A percentile compares a stretch with the other conserved stretches of the same genome.
Conservation (phyloP, 2,113 vertebrate species). For the Condylura cristata region DNA sequence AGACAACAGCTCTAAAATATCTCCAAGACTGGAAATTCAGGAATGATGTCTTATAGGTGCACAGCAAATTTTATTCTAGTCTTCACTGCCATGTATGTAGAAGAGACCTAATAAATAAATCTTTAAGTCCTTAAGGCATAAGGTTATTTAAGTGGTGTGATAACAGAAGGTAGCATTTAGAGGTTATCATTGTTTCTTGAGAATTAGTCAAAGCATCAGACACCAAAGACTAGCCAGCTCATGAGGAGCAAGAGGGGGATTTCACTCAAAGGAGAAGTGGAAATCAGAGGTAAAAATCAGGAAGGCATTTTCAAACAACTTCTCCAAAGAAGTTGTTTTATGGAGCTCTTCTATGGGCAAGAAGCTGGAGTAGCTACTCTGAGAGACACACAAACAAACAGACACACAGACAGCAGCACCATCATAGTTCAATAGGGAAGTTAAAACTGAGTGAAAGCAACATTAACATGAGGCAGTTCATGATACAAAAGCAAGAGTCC, state of each 20-base stretch:
- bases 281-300: constrained; percentile 57
- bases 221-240: neutral
- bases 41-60: neutral
- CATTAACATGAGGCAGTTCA: neutral
- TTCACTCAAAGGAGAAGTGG: constrained; percentile 72
- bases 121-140: neutral
- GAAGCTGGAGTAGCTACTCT: neutral
- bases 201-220: neutral
- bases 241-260: constrained; percentile 47
- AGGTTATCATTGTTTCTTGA: constrained; percentile 41
- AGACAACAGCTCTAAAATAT: constrained; percentile 8
- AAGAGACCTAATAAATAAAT: neutral
- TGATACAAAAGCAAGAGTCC: neutral
- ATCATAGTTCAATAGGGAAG: neutral
- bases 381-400: neutral
- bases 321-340: constrained; percentile 63
- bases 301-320: constrained; percentile 60
- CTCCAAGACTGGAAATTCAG: neutral
- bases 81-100: neutral
- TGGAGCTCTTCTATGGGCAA: neutral
- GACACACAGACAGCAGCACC: neutral
- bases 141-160: neutral
- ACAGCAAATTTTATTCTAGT: neutral
- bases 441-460: neutral
- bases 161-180: neutral